These are phyloP conservation scores for Oncorhynchus keta DNA, from an alignment of 2,113 vertebrate genomes.

Conservation along the genomic window DNA sequence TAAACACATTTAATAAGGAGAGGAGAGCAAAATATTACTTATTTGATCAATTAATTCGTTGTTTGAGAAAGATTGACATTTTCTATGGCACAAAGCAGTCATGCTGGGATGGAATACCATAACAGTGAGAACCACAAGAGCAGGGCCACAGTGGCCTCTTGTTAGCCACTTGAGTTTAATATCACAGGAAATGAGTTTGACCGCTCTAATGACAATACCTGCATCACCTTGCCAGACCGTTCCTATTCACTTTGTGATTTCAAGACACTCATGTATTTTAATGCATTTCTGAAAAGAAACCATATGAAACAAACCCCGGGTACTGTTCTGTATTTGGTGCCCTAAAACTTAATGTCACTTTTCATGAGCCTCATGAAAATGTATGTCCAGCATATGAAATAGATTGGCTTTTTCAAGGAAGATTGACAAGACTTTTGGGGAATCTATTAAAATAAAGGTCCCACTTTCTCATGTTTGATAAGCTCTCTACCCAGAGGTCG, in stretches of 20 bases:
- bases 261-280: not conserved
- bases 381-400: too few species aligned
- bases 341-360: too few species aligned
- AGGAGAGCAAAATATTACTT: slow-evolving; percentile 16
- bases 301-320: too few species aligned
- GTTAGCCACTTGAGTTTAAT: slow-evolving; percentile 23
- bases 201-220: slow-evolving; percentile 17
- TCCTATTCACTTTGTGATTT: not conserved
- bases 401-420: slow-evolving; percentile 22
- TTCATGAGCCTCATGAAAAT: slow-evolving; percentile 16
- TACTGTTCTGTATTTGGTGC: too few species aligned
- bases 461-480: not conserved
- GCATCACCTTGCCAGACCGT: not conserved
- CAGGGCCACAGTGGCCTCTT: slow-evolving; percentile 38
- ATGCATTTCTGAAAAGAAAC: not conserved
- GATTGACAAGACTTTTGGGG: slow-evolving; percentile 8
- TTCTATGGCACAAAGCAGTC: slow-evolving; percentile 38
- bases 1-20: slow-evolving; percentile 18
- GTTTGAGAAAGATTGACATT: slow-evolving; percentile 30
- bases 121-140: slow-evolving; percentile 27
- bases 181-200: slow-evolving; percentile 8
- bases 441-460: not conserved
- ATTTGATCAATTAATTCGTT: slow-evolving; percentile 30
- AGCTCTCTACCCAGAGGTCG: not conserved
- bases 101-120: slow-evolving; percentile 24